Percentiles rank a stretch among this genome's conserved stretches.
Evolutionary conservation across 2,113 vertebrate species (phyloP).

Genomic region (Penelope pileata): DNA sequence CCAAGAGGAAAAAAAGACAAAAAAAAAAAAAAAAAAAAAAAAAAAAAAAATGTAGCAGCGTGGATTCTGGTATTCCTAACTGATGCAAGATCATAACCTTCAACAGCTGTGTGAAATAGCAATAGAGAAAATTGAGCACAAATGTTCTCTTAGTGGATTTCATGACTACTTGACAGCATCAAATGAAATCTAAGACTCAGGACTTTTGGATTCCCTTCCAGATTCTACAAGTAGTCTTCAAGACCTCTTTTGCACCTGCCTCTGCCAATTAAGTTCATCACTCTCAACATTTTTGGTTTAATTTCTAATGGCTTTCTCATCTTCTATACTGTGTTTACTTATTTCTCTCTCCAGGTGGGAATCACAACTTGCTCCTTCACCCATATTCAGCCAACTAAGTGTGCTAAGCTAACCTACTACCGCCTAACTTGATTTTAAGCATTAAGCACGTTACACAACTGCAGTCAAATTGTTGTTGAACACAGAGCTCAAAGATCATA

Average conservation of each 20-base stretch:
- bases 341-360: background rate
- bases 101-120: slow-evolving; percentile 23
- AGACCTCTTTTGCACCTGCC: background rate
- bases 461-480: background rate
- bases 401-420: background rate
- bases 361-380: background rate
- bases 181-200: background rate
- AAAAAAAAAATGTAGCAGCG: background rate
- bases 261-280: background rate
- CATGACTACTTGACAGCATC: background rate
- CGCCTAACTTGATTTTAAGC: background rate
- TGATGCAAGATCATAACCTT: background rate
- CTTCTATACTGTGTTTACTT: background rate
- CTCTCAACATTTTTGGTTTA: background rate
- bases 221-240: background rate
- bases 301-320: background rate
- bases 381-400: background rate
- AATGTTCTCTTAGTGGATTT: background rate
- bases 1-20: too few relatives aligned
- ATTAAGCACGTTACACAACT: background rate
- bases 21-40: too few relatives aligned
- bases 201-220: background rate
- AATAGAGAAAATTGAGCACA: background rate
- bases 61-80: background rate
- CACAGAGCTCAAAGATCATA: background rate